Percentiles rank a stretch among this genome's conserved stretches.
Conservation (phyloP, 2,797 vertebrate species). For the Phoxinus dragarum region DNA sequence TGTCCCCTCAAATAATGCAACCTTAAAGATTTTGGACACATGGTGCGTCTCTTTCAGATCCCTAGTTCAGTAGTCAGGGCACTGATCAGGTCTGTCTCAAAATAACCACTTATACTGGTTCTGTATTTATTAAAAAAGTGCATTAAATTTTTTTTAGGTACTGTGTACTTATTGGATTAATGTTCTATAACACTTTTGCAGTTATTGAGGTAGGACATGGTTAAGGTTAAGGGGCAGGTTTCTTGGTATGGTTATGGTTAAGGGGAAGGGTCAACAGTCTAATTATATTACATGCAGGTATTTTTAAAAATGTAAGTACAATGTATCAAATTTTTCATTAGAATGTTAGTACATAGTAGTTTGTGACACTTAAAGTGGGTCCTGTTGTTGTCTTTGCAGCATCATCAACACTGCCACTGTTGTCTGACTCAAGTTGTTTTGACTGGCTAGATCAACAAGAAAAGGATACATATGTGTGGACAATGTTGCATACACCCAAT, state of each 20-base stretch:
- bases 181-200: no score
- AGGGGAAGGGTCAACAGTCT: not conserved
- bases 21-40: no score
- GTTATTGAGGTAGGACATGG: not conserved
- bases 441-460: not conserved
- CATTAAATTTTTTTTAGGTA: no score
- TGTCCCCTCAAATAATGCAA: no score
- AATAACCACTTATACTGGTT: no score
- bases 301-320: not conserved
- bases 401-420: not conserved
- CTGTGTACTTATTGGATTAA: no score
- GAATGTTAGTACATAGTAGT: not conserved
- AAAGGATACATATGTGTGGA: not conserved
- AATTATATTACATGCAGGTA: not conserved
- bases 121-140: no score
- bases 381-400: not conserved
- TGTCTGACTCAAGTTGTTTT: not conserved
- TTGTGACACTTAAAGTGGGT: not conserved
- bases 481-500: not conserved
- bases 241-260: not conserved
- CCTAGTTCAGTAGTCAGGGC: no score
- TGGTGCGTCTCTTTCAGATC: no score
- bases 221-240: not conserved
- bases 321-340: not conserved
- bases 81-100: no score